Evolutionary conservation across 2,797 vertebrate species (phyloP).

Genomic region (Tiaroga cobitis): DNA sequence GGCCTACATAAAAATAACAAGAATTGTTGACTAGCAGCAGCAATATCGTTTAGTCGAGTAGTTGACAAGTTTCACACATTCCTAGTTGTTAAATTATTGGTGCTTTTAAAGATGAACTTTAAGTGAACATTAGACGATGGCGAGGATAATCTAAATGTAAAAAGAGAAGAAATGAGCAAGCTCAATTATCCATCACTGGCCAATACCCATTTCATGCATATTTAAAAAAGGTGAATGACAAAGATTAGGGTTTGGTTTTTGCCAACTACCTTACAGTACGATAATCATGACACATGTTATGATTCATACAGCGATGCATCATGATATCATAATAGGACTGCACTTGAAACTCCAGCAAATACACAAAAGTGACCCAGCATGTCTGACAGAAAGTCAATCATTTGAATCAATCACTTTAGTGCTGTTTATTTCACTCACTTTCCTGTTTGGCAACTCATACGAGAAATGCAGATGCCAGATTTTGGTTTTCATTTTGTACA

Average conservation of each 20-base stretch:
- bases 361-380: background rate
- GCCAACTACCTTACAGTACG: background rate
- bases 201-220: background rate
- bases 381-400: background rate
- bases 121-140: background rate
- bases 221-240: background rate
- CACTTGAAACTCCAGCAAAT: background rate
- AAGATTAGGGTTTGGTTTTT: background rate
- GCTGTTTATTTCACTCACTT: background rate
- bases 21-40: background rate
- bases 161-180: background rate
- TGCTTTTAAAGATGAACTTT: background rate
- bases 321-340: slow-evolving; percentile 1
- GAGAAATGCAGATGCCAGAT: background rate
- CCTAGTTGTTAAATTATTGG: background rate
- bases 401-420: background rate
- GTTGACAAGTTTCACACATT: background rate
- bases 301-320: slow-evolving; percentile 10
- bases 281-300: background rate
- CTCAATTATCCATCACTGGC: background rate
- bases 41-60: background rate
- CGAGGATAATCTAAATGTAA: background rate
- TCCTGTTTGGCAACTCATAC: background rate
- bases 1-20: too few species aligned
- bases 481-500: background rate